Base-by-base conservation (phyloP, 2,888 invertebrate species). In the Linnaemya tessellans region DNA sequence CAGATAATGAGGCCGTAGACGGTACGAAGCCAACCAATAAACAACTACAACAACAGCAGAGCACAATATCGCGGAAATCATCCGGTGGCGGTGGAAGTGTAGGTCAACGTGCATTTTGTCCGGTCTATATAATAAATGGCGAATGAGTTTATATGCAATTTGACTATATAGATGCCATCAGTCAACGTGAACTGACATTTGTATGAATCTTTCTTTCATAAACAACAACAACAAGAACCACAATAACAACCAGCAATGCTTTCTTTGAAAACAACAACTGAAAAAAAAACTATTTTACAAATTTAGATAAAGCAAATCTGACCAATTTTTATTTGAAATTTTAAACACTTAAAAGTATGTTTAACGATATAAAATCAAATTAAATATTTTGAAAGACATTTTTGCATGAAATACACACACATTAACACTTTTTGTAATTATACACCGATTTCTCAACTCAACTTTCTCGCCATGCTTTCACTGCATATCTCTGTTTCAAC, bases 121-220 rank as follows among this genome's bases (percentile, higher is more conserved):
- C 91, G 88, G 91, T 91, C 22, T 91, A 90, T 78, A 88, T 91
- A 49, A 91, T 91, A 88, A 91, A 91, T 80, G 91, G 91, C 88
- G 91, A 91, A 91, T 91, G 91, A 91, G 91, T 91, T 91, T 91
- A 91, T 89, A 91, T 88, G 87, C 89, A 91, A 81, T 90, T 91
- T 89, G 91, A 91, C 90, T 91, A 90, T 90, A 91, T 91, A 15
- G 91, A 91, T 87, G 91, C 91, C 15, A 84, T 87, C 41, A 91
- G 90, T 86, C 90, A 91, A 84, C 89, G 88, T 89, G 91, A 90
- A 87, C 90, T 91, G 89, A 90, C 88, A 75, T 90, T 90, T 87
- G 90, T 90, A 84, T 90, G 84, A 87, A 81, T 86, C 70, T 54
- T 41, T 49, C 30, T 56, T 25, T 30, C 20, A 41, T 64, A n/a